Base-by-base conservation (phyloP, 2,888 invertebrate species). In the Caenorhabditis afra region DNA sequence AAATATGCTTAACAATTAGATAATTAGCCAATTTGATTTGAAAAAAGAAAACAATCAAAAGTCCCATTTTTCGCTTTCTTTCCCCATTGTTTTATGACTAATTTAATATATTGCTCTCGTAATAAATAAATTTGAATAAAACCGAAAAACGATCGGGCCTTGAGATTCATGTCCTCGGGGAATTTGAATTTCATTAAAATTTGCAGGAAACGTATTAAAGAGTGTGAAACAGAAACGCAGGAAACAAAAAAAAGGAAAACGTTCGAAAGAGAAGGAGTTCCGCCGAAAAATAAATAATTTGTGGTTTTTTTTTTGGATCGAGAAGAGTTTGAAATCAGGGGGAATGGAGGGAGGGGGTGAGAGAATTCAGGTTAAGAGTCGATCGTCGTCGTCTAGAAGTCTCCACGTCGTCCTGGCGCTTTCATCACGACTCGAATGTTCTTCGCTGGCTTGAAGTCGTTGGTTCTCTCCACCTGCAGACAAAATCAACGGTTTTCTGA, bases 371-470 rank as follows among this genome's bases (percentile, higher is more conserved):
- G 7, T 5, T 29, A 29, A 29, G 7, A 29, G 7, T 29, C 7
- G 49, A 20, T 49, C 22, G 8, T 20, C 22, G 8, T 20, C 29
- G 29, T 53, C 45, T 20, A 70, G 53, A 70, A 70, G 37, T 58
- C 67, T 12, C 29, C 65, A 45, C 62, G 59, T 35, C 55, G 53
- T 61, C 57, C 57, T 5, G 29, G 3, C 4, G 3, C 7, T 45
- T 29, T 61, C 47, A 53, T 71, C 37, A 57, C 62, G 44, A 71
- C 53, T 23, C 71, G 62, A 14, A 37, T 49, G 45, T 55, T 57
- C 35, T 20, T 11, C 47, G 41, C 20, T 23, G 71, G 62, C 44
- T 71, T 71, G 64, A 71, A 71, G 22, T 64, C 64, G 49, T 71
- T 64, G 10, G 18, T 39, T 11, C 71, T 62, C 20, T 14, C 29